A percentile compares a stretch with the other conserved stretches of the same genome.
Conservation (phyloP, 2,113 vertebrate species). For the Meleagris gallopavo region DNA sequence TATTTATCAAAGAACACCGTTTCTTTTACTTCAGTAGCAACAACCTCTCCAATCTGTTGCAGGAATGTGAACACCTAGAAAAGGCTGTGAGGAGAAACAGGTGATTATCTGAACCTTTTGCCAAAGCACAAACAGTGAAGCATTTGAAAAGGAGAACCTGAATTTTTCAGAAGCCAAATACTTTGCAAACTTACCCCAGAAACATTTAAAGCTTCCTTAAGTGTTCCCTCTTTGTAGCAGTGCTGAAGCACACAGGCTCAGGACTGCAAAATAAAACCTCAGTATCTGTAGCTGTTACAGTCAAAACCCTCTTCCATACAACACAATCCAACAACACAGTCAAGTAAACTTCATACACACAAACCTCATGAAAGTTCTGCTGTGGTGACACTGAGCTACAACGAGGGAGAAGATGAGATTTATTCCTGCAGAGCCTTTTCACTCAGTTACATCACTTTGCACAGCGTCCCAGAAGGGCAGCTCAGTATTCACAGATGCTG, state of each 20-base stretch:
- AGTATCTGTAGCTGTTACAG: neutral
- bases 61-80: neutral
- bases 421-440: conserved; percentile 73
- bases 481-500: conserved; percentile 16
- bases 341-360: neutral
- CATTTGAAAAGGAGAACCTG: neutral
- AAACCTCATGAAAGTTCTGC: neutral
- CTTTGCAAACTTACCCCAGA: conserved; percentile 41
- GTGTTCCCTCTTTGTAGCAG: neutral
- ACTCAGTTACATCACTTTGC: conserved; percentile 82
- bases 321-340: neutral
- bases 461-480: conserved; percentile 74
- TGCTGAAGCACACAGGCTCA: neutral
- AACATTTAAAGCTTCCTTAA: neutral
- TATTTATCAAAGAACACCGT: neutral
- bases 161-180: neutral
- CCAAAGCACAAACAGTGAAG: neutral
- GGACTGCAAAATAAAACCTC: neutral
- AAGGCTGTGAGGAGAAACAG: neutral
- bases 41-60: neutral
- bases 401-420: neutral
- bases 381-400: neutral
- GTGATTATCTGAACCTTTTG: neutral
- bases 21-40: neutral
- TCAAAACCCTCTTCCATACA: neutral